phyloP scores from a whole-genome alignment of 64 coral and sea anemone species.

The Porites lutea region DNA sequence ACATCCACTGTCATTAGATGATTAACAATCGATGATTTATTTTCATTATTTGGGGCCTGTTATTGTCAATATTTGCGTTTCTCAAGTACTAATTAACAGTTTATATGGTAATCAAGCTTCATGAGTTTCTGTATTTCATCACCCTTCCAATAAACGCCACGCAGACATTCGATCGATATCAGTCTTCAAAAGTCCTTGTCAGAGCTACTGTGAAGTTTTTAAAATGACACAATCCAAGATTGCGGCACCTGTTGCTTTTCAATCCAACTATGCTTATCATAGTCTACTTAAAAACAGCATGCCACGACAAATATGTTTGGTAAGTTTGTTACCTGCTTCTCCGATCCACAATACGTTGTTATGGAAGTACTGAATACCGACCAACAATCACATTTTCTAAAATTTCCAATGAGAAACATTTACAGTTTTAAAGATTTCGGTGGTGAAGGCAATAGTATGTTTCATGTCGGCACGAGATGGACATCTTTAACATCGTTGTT shows the following conservation, averaged over 20 bases:
- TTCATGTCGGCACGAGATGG: no score
- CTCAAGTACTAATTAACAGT: slow-evolving; percentile 31
- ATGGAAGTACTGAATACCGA: no score
- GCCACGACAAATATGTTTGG: background rate
- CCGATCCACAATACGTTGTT: no score
- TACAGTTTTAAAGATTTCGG: no score
- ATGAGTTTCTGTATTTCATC: background rate
- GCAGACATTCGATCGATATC: background rate
- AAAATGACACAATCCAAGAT: slow-evolving; percentile 19
- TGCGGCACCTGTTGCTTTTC: background rate
- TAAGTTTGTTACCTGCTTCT: background rate
- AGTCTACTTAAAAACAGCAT: background rate
- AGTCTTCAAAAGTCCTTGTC: background rate
- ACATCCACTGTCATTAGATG: background rate
- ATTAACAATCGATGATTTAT: background rate
- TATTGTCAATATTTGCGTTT: slow-evolving; percentile 50
- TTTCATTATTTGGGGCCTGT: background rate
- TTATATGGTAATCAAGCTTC: slow-evolving; percentile 21
- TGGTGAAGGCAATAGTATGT: no score
- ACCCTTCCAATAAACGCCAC: background rate
- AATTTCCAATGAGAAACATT: no score
- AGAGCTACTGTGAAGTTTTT: background rate
- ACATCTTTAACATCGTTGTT: no score
- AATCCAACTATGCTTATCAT: background rate
- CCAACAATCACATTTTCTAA: no score